Base-by-base conservation (phyloP, 2,113 vertebrate genomes). In the Anarhynchus alexandrinus region DNA sequence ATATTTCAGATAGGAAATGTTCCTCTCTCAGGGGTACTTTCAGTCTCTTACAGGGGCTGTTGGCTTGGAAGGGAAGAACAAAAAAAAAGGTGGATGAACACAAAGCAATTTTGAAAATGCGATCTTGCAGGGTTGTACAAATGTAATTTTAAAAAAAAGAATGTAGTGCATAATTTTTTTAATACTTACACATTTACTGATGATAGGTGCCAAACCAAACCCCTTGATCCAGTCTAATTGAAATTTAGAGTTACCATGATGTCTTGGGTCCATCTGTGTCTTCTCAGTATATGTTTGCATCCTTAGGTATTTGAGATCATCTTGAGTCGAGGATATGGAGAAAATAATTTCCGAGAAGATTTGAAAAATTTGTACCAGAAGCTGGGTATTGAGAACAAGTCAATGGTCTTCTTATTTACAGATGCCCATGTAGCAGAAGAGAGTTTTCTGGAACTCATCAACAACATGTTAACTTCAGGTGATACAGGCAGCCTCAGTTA, bases 391-490 rank as follows among this genome's bases (percentile, higher is more conserved):
- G 99, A 99, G 92, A 98, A 99, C 97, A 99, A 98, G 95, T 96
- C 94, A 71, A 98, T 93, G 10, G 98, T 99, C 62, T 99, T 99
- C 97, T 97, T 99, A 90, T 99, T 99, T 82, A 99, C 99, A 6
- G 99, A 99, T 12, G 98, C 98, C 6, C 99, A 99, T 0, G 99
- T 99, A 94, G 99, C 98, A 4, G 98, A 99, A 86, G 99, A 99
- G 96, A 98, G 99, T 59, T 99, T 99, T 92, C 97, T 99, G 97
- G 99, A 99, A 89, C 99, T 99, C 76, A 98, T 99, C 95, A 99
- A 99, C 97, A 99, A 99, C 97, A 99, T 99, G 99, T 97, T 99
- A 90, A 99, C 99, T 40, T 99, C 99, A 98, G 99, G 99, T 99
- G 87, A 58, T 25, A 11, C 21, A 42, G 55, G 10, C 85, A 92